Base-by-base conservation (phyloP, 1,140 invertebrate species). In the Thaumetopoea pityocampa region DNA sequence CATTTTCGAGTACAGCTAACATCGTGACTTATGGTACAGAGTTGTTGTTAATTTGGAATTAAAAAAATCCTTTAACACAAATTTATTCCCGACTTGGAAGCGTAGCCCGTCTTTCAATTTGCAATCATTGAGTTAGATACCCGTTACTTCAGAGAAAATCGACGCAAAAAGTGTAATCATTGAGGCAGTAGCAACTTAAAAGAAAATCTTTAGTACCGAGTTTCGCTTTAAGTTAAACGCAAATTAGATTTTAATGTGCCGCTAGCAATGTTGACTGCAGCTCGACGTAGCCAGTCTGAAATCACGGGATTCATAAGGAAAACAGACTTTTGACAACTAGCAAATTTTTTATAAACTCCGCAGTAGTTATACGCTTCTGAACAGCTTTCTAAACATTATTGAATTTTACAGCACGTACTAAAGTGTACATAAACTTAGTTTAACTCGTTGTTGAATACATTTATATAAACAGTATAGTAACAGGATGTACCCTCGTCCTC, bases 391-490 rank as follows among this genome's bases (percentile, higher is more conserved):
- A 3, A 10, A 2, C 24, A 20, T 9, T 40, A 40, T 28, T 37
- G 16, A 44, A 8, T 26, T 38, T 42, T 54, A 16, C 8, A 29
- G 47, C 46, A 59, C 51, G 51, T 59, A 27, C 37, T 28, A 26
- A 33, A 45, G 35, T 24, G 33, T 41, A 55, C 41, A 36, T 46
- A 47, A 57, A 58, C 49, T 62, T 58, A 53, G 51, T 54, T 53
- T 47, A 62, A 54, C 44, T 62, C 50, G 37, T 59, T 52, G 38
- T 27, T 60, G 59, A 67, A 72, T 69, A 70, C 57, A 65, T 62
- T 66, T 67, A 67, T 57, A 64, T 74, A 72, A 63, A 72, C 63
- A 59, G 63, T 59, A 72, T 57, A 65, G n/a, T n/a, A 69, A 74
- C 63, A 62, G 62, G 53, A 61, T 59, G 64, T 62, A 63, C 60